phyloP scores from a whole-genome alignment of 1,140 invertebrate genomes.

The Drosophila mauritiana region DNA sequence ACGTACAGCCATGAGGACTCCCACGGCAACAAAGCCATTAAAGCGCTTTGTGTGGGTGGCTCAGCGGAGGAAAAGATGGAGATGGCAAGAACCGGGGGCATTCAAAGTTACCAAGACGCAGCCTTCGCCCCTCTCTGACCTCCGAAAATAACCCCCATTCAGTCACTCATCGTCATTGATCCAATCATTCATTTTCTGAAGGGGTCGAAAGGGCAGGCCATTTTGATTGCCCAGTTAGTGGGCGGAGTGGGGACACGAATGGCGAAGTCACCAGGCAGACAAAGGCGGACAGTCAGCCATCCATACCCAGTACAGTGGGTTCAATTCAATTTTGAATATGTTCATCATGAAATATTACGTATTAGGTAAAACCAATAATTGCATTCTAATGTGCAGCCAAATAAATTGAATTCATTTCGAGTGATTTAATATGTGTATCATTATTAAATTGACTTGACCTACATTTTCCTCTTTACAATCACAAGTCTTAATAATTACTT shows the following conservation, averaged over 20 bases:
- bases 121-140: conserved; percentile 16
- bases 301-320: conserved; percentile 18
- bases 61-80: background rate
- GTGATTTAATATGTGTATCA: no score
- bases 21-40: conserved; percentile 73
- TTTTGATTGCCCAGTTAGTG: conserved; percentile 57
- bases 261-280: conserved; percentile 7
- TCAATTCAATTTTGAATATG: background rate
- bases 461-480: no score
- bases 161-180: conserved; percentile 71
- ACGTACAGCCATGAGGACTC: conserved; percentile 43
- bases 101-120: conserved; percentile 11
- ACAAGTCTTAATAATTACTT: no score
- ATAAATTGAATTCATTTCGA: no score
- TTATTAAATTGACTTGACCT: no score
- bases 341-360: no score
- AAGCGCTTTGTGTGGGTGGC: conserved; percentile 38
- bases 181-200: conserved; percentile 69
- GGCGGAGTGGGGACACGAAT: background rate
- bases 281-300: conserved; percentile 29
- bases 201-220: conserved; percentile 20
- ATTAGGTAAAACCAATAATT: no score
- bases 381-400: no score
- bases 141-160: conserved; percentile 18
- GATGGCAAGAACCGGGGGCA: conserved; percentile 1